A percentile compares a stretch with the other conserved stretches of the same genome.
Conservation (phyloP, 2,888 invertebrate species). For the Idaea straminata region DNA sequence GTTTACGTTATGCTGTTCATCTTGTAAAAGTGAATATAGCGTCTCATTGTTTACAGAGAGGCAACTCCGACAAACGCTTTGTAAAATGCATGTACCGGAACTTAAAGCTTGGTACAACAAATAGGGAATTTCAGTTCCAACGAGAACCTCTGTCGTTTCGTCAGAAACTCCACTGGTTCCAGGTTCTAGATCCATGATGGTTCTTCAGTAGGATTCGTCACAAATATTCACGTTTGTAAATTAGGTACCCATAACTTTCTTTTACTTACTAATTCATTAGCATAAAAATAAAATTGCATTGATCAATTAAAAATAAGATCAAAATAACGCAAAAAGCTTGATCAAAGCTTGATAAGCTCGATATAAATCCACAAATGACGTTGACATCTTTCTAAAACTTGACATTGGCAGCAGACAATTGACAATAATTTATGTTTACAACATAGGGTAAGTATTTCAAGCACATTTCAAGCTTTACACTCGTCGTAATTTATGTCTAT, state of each 20-base stretch:
- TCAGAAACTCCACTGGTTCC: background rate
- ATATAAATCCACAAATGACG: too few relatives aligned
- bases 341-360: too few relatives aligned
- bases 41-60: slow-evolving; percentile 47
- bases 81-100: slow-evolving; percentile 38
- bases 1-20: slow-evolving; percentile 43
- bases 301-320: too few relatives aligned
- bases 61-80: slow-evolving; percentile 73
- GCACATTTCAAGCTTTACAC: background rate
- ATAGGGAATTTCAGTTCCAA: slow-evolving; percentile 46
- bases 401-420: background rate
- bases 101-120: slow-evolving; percentile 40
- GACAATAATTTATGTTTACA: background rate
- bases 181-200: background rate
- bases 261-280: too few relatives aligned
- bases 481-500: background rate
- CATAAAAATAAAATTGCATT: too few relatives aligned
- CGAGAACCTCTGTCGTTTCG: slow-evolving; percentile 20
- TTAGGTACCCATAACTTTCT: background rate
- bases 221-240: background rate
- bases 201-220: background rate
- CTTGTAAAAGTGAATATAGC: slow-evolving; percentile 54
- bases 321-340: too few relatives aligned
- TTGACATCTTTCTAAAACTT: background rate
- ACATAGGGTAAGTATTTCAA: background rate